phyloP scores from a whole-genome alignment of 1,140 invertebrate species.

The Pristionchus pacificus region DNA sequence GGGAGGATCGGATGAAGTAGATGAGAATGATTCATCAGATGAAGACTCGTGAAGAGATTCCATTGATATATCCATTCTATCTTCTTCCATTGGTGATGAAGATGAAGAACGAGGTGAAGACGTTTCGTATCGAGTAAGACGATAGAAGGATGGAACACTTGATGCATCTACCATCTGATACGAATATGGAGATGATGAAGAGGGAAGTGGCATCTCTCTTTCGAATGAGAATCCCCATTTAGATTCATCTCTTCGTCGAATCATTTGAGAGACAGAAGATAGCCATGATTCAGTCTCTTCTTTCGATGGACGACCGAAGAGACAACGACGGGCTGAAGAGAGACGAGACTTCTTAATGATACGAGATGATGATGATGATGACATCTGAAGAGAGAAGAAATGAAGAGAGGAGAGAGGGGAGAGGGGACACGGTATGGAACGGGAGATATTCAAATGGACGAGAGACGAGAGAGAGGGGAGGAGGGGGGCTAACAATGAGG shows the following conservation, averaged over 20 bases:
- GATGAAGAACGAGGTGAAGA: background rate
- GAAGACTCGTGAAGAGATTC: background rate
- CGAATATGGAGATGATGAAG: background rate
- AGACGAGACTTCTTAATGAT: background rate
- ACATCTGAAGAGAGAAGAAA: background rate
- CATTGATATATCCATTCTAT: background rate
- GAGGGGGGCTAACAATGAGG: background rate
- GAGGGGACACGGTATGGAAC: background rate
- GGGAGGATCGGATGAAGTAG: background rate
- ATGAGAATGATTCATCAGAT: background rate
- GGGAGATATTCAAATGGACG: background rate
- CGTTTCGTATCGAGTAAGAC: too few species aligned
- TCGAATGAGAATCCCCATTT: background rate
- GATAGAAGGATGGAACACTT: background rate
- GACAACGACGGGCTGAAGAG: background rate
- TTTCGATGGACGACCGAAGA: background rate
- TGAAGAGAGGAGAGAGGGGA: background rate
- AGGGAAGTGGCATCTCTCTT: background rate
- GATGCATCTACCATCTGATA: background rate
- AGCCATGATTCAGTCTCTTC: background rate
- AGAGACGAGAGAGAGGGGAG: background rate
- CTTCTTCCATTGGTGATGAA: too few species aligned
- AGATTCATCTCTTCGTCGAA: background rate
- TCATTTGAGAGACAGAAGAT: background rate
- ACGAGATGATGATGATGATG: background rate